Evolutionary conservation across 1,140 invertebrate genomes (phyloP).

Genomic region (Drosophila arizonae): DNA sequence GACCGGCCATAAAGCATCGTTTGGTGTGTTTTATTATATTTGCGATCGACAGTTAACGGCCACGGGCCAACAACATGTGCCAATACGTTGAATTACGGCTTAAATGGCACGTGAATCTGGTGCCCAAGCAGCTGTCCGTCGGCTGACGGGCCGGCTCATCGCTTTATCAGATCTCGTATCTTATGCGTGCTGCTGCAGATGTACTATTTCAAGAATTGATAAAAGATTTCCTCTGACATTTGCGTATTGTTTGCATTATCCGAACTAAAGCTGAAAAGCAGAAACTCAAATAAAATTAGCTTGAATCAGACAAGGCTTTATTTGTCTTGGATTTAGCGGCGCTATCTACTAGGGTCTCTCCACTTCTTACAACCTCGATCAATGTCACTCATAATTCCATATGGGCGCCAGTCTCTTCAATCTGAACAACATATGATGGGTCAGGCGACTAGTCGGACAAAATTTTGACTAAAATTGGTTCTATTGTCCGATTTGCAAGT

Average conservation of each 20-base stretch:
- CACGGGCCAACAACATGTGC: conserved; percentile 42
- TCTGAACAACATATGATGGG: conserved; percentile 17
- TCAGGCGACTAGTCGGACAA: not conserved
- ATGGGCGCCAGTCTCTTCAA: conserved; percentile 11
- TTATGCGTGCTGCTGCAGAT: conserved; percentile 57
- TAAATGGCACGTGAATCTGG: conserved; percentile 58
- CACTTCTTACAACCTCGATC: conserved; percentile 24
- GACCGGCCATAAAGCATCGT: conserved; percentile 42
- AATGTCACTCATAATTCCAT: conserved; percentile 50
- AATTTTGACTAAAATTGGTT: conserved; percentile 20
- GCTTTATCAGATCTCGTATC: conserved; percentile 35
- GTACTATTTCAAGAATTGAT: conserved; percentile 53
- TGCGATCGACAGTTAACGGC: conserved; percentile 1
- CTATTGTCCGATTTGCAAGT: conserved; percentile 17
- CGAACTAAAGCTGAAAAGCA: not conserved
- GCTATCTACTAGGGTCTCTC: conserved; percentile 19
- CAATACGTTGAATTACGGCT: conserved; percentile 63
- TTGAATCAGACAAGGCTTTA: conserved; percentile 11
- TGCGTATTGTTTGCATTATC: conserved; percentile 63
- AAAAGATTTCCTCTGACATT: conserved; percentile 44
- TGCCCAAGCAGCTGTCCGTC: conserved; percentile 42
- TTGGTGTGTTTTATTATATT: conserved; percentile 32
- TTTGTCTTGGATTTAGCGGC: conserved; percentile 35
- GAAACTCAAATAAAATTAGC: not conserved
- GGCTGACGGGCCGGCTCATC: conserved; percentile 12